phyloP scores from a whole-genome alignment of 2,797 vertebrate species.

The Pelochelys cantorii region DNA sequence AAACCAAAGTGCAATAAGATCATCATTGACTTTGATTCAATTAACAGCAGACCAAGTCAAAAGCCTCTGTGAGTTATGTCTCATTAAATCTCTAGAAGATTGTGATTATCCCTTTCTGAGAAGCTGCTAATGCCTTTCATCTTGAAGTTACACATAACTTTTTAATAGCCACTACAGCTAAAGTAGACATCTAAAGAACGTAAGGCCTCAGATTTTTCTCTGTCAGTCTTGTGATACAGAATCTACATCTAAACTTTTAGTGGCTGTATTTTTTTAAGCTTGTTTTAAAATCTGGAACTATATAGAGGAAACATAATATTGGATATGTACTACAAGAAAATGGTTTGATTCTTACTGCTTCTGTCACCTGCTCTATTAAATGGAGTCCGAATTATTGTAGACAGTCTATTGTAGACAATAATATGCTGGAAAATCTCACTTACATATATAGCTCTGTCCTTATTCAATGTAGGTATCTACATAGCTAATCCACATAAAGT shows the following conservation, averaged over 20 bases:
- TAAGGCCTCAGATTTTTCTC: slow-evolving; percentile 26
- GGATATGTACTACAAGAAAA: slow-evolving; percentile 8
- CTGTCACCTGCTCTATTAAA: slow-evolving; percentile 27
- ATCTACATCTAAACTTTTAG: slow-evolving; percentile 36
- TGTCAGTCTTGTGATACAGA: slow-evolving; percentile 27
- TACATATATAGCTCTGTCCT: slow-evolving; percentile 15
- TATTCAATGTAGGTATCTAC: not conserved
- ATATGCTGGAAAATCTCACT: not conserved
- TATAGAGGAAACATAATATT: not conserved
- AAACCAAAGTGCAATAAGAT: slow-evolving; percentile 89
- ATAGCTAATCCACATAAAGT: slow-evolving; percentile 53
- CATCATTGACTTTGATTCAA: slow-evolving; percentile 94
- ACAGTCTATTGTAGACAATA: not conserved
- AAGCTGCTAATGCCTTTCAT: slow-evolving; percentile 73
- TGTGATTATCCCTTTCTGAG: slow-evolving; percentile 72
- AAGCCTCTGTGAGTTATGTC: slow-evolving; percentile 75
- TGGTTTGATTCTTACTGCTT: slow-evolving; percentile 18
- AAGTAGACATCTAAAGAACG: slow-evolving; percentile 61
- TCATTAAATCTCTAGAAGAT: slow-evolving; percentile 68
- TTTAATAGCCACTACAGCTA: slow-evolving; percentile 59
- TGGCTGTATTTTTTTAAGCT: slow-evolving; percentile 37
- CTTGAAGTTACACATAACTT: slow-evolving; percentile 73
- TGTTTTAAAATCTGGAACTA: slow-evolving; percentile 32
- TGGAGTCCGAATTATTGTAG: slow-evolving; percentile 20
- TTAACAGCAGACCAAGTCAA: slow-evolving; percentile 84